These are phyloP conservation scores for western clawed frog (Xenopus tropicalis) DNA, from an alignment of 2,113 vertebrate species.

Conservation along the genomic window DNA sequence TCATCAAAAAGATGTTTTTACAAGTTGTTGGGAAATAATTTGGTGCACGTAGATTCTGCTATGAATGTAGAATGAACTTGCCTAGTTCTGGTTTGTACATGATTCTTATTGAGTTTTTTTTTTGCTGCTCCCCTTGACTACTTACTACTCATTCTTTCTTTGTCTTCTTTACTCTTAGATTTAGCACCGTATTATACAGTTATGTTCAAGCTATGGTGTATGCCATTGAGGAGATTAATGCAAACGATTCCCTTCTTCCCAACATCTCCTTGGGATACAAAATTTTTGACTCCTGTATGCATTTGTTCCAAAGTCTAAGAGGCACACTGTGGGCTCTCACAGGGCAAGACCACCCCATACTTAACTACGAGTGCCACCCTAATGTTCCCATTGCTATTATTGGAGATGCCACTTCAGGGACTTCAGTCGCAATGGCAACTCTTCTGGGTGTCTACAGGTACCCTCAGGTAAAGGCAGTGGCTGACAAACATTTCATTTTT, in stretches of 20 bases:
- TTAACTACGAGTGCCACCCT: neutral
- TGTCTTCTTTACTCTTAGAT: slow-evolving; percentile 3
- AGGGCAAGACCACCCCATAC: slow-evolving; percentile 20
- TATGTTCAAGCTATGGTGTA: slow-evolving; percentile 17
- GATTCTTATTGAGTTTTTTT: too few species aligned
- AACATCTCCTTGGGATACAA: slow-evolving; percentile 17
- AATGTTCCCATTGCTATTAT: slow-evolving; percentile 11
- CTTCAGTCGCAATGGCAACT: slow-evolving; percentile 12
- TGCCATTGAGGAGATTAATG: slow-evolving; percentile 28
- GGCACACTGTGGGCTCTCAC: slow-evolving; percentile 33
- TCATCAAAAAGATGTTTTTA: too few species aligned
- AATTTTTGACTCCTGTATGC: slow-evolving; percentile 9
- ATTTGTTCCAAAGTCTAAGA: slow-evolving; percentile 3
- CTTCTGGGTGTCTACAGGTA: slow-evolving; percentile 15
- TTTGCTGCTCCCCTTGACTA: too few species aligned
- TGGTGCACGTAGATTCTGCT: too few species aligned
- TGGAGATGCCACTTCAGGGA: slow-evolving; percentile 7
- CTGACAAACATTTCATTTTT: neutral
- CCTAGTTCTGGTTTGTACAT: too few species aligned
- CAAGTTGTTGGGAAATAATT: too few species aligned
- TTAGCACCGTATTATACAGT: slow-evolving; percentile 9
- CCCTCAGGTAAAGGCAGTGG: slow-evolving; percentile 12
- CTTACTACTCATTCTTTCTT: too few species aligned
- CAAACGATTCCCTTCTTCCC: neutral
- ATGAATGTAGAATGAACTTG: too few species aligned